These are phyloP conservation scores for Oxytorus armatus DNA, from an alignment of 2,888 invertebrate genomes.

Conservation along the genomic window DNA sequence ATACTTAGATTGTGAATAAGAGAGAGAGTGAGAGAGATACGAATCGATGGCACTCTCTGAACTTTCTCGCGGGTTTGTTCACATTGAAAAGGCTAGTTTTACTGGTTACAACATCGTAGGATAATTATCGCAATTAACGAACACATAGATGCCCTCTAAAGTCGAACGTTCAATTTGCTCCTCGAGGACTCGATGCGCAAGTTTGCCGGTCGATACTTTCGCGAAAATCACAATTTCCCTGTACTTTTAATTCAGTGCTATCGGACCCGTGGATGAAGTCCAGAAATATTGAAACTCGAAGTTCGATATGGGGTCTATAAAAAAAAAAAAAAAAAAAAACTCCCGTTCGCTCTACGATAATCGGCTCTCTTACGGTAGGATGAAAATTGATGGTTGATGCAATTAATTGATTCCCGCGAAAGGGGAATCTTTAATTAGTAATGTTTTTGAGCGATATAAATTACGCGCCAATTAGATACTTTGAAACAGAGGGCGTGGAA, in stretches of 20 bases:
- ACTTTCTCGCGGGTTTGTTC: constrained; percentile 38
- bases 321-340: too few species aligned
- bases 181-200: constrained; percentile 18
- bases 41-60: constrained; percentile 25
- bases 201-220: constrained; percentile 23
- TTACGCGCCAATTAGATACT: background rate
- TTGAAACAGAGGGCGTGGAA: too few species aligned
- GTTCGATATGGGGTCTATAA: too few species aligned
- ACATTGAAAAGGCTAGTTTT: constrained; percentile 27
- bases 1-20: background rate
- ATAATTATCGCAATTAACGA: constrained; percentile 56
- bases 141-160: constrained; percentile 12
- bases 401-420: background rate
- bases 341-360: too few species aligned
- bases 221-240: background rate
- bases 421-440: too few species aligned
- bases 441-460: background rate
- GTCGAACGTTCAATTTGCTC: constrained; percentile 46
- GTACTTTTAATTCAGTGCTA: constrained; percentile 15
- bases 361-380: too few species aligned
- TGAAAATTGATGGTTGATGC: too few species aligned
- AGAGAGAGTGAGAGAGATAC: background rate
- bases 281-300: constrained; percentile 11
- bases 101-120: constrained; percentile 30
- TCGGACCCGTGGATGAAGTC: background rate